Evolutionary conservation across 1,140 invertebrate genomes (phyloP).

Genomic region (Pinna nobilis): DNA sequence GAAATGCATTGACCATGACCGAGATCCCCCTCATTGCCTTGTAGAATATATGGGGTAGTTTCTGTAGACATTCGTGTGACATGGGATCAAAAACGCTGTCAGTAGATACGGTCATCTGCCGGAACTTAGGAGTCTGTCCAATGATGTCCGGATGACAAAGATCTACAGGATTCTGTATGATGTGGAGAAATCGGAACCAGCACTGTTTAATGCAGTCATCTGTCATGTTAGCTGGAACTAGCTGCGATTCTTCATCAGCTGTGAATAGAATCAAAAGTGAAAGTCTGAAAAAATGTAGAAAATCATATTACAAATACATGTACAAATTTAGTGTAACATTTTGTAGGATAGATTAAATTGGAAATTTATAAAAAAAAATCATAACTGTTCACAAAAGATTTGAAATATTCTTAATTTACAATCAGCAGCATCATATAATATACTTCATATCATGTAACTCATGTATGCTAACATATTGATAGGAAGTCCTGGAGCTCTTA

Average conservation of each 20-base stretch:
- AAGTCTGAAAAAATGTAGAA: no score
- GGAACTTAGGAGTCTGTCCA: conserved; percentile 89
- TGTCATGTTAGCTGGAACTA: conserved; percentile 88
- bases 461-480: no score
- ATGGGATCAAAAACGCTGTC: conserved; percentile 84
- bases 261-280: not conserved
- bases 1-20: conserved; percentile 94
- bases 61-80: conserved; percentile 92
- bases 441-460: no score
- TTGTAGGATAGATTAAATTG: no score
- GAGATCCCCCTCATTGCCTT: conserved; percentile 96
- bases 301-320: no score
- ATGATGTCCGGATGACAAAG: conserved; percentile 90
- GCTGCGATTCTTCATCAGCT: conserved; percentile 89
- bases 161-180: conserved; percentile 94
- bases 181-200: conserved; percentile 95
- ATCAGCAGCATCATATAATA: no score
- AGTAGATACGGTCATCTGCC: conserved; percentile 77
- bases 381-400: no score
- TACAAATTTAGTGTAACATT: no score
- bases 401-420: no score
- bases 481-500: no score
- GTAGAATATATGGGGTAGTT: conserved; percentile 91
- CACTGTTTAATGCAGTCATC: conserved; percentile 93
- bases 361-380: no score